A percentile compares a stretch with the other conserved stretches of the same genome.
These are phyloP conservation scores for Drosophila pseudotalamancana DNA, from an alignment of 2,888 invertebrate species.

Conservation along the genomic window DNA sequence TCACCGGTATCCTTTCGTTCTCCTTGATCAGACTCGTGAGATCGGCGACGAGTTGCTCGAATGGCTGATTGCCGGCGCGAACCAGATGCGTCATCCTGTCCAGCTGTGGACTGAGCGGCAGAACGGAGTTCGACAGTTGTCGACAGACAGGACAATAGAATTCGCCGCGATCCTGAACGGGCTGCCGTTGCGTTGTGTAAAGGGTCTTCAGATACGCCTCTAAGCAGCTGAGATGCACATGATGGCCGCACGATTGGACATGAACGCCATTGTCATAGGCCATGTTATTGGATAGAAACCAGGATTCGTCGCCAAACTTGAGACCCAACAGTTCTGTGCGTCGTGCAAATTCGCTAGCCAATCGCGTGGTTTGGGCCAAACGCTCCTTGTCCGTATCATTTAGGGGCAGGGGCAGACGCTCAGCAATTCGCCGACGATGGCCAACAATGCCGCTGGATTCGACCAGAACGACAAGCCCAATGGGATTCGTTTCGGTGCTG, in stretches of 20 bases:
- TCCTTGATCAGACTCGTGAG: conserved; percentile 88
- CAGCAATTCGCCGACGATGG: conserved; percentile 86
- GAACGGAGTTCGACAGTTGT: conserved; percentile 94
- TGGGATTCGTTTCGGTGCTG: conserved; percentile 92
- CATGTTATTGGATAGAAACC: conserved; percentile 91
- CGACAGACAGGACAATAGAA: conserved; percentile 98
- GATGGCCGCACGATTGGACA: conserved; percentile 98
- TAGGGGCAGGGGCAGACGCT: conserved; percentile 86
- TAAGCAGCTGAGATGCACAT: conserved; percentile 97
- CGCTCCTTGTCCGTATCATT: conserved; percentile 87
- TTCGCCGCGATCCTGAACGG: conserved; percentile 92
- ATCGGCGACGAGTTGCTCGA: conserved; percentile 83
- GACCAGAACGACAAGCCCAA: conserved; percentile 95
- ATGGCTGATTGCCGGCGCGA: conserved; percentile 85
- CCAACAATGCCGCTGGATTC: conserved; percentile 95
- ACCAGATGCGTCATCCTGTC: conserved; percentile 88
- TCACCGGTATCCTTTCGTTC: conserved; percentile 88
- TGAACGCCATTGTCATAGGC: conserved; percentile 97
- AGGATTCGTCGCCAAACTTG: conserved; percentile 92
- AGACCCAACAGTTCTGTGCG: conserved; percentile 90
- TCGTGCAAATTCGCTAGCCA: conserved; percentile 91
- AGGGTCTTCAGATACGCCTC: conserved; percentile 95
- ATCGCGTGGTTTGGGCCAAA: conserved; percentile 87
- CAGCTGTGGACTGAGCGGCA: conserved; percentile 91
- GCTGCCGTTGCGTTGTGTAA: conserved; percentile 90